Conservation (phyloP, 2,797 vertebrate genomes). For the Cyclopterus lumpus region DNA sequence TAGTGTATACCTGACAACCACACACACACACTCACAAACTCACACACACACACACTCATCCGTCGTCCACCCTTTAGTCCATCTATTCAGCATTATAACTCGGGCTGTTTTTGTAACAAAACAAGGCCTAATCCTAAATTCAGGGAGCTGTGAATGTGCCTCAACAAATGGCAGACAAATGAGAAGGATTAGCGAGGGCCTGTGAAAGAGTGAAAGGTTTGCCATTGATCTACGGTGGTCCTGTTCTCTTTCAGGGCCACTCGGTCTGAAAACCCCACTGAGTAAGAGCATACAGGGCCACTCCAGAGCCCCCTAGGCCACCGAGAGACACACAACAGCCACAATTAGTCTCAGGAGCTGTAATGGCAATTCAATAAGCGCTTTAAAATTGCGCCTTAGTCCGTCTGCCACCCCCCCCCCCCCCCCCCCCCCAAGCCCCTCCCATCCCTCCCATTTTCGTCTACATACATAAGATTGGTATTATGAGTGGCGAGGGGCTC, state of each 20-base stretch:
- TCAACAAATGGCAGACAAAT: slow-evolving; percentile 87
- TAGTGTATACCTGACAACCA: slow-evolving; percentile 46
- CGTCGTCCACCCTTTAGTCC: slow-evolving; percentile 71
- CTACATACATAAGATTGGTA: slow-evolving; percentile 83
- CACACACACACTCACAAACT: slow-evolving; percentile 53
- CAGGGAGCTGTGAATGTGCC: slow-evolving; percentile 84
- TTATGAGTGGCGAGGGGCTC: slow-evolving; percentile 78
- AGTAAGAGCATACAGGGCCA: slow-evolving; percentile 83
- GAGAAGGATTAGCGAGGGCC: slow-evolving; percentile 84
- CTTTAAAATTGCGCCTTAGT: slow-evolving; percentile 82
- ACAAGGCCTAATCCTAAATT: slow-evolving; percentile 87
- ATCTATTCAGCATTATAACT: slow-evolving; percentile 82
- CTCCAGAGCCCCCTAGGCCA: slow-evolving; percentile 81
- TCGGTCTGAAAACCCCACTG: slow-evolving; percentile 83
- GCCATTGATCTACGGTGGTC: slow-evolving; percentile 87
- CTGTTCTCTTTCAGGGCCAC: slow-evolving; percentile 83
- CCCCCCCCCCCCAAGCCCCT: slow-evolving; percentile 71
- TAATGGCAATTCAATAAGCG: slow-evolving; percentile 84
- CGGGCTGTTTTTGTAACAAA: slow-evolving; percentile 87
- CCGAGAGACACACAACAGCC: slow-evolving; percentile 81
- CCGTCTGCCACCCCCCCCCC: slow-evolving; percentile 71
- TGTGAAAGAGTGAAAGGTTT: slow-evolving; percentile 84
- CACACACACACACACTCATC: slow-evolving; percentile 62
- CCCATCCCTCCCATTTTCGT: slow-evolving; percentile 73
- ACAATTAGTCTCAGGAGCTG: slow-evolving; percentile 85